phyloP scores from a whole-genome alignment of 2,113 vertebrate genomes.

The Garra rufa region DNA sequence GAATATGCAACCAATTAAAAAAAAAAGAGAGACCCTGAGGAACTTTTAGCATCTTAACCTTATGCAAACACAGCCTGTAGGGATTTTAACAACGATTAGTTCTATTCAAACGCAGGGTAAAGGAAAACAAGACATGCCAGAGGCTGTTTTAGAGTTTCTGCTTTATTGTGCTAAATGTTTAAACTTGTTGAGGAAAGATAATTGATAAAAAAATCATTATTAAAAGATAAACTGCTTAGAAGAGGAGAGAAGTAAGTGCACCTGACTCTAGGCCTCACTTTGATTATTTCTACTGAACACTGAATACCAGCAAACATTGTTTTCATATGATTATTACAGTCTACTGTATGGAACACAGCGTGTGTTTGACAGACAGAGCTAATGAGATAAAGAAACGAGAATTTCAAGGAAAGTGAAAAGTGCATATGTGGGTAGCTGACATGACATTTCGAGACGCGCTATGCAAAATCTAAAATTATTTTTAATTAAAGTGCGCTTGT shows the following conservation, averaged over 20 bases:
- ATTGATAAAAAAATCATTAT: slow-evolving; percentile 13
- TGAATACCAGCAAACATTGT: background rate
- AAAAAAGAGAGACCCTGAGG: background rate
- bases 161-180: slow-evolving; percentile 21
- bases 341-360: background rate
- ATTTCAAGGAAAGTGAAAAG: background rate
- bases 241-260: background rate
- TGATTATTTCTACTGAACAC: background rate
- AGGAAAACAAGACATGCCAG: slow-evolving; percentile 31
- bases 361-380: slow-evolving; percentile 2
- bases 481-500: background rate
- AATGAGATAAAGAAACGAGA: background rate
- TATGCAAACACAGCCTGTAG: slow-evolving; percentile 12
- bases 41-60: slow-evolving; percentile 36
- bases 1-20: slow-evolving; percentile 4
- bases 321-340: background rate
- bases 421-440: background rate
- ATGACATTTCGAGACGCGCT: background rate
- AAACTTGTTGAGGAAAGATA: slow-evolving; percentile 18
- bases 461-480: background rate
- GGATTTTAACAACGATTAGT: slow-evolving; percentile 18
- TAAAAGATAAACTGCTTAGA: background rate
- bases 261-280: background rate
- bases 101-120: slow-evolving; percentile 16
- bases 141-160: slow-evolving; percentile 15